Percentiles rank a stretch among this genome's conserved stretches.
Conservation (phyloP, 2,797 vertebrate genomes). For the Hypotaenidia philippensis region DNA sequence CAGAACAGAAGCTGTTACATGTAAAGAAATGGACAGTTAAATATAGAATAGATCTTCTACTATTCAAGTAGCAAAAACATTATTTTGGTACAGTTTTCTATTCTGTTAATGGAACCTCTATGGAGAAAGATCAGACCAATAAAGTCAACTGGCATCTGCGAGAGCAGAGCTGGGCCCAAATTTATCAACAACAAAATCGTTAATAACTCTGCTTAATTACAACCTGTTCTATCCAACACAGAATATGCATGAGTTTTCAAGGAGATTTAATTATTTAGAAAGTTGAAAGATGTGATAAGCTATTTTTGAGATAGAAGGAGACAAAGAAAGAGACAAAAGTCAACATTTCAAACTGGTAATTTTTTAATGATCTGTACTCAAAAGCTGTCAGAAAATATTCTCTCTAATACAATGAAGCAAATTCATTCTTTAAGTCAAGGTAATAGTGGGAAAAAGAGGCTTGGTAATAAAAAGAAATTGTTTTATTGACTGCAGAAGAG, state of each 20-base stretch:
- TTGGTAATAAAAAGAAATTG: slow-evolving; percentile 46
- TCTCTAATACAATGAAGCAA: slow-evolving; percentile 48
- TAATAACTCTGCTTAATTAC: slow-evolving; percentile 64
- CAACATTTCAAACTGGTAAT: slow-evolving; percentile 65
- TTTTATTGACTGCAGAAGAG: background rate
- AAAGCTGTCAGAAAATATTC: slow-evolving; percentile 69
- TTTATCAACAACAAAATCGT: slow-evolving; percentile 52
- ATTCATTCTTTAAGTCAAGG: slow-evolving; percentile 26
- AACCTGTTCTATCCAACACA: slow-evolving; percentile 31
- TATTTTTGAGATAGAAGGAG: slow-evolving; percentile 46
- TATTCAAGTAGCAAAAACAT: background rate
- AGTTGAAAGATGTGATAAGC: slow-evolving; percentile 62
- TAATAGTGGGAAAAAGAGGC: background rate
- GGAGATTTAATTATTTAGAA: slow-evolving; percentile 65
- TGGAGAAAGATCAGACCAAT: slow-evolving; percentile 7
- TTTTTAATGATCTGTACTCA: slow-evolving; percentile 66
- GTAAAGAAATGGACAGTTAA: background rate
- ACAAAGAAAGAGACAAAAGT: slow-evolving; percentile 60
- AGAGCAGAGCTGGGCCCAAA: slow-evolving; percentile 12
- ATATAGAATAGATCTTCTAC: background rate
- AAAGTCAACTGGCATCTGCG: background rate
- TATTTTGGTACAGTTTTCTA: background rate
- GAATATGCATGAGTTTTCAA: slow-evolving; percentile 50
- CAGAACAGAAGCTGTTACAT: background rate
- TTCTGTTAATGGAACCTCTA: background rate